These are phyloP conservation scores for Pterocles orientalis DNA, from an alignment of 2,113 vertebrate species.

Conservation along the genomic window DNA sequence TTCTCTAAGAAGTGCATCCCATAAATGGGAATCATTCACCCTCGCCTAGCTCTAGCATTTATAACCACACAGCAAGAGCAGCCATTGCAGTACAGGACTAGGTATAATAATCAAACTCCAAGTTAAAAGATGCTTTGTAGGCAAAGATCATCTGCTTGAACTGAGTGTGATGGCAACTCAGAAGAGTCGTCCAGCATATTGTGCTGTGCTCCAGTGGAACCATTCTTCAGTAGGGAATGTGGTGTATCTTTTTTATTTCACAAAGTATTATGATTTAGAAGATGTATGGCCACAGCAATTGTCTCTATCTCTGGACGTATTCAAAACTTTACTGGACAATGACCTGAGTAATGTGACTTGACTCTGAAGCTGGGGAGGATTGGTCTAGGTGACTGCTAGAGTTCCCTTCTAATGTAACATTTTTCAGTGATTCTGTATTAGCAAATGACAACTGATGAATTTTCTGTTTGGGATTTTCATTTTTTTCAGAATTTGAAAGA, in stretches of 20 bases:
- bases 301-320: background rate
- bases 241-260: background rate
- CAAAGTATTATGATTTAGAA: background rate
- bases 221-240: background rate
- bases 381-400: background rate
- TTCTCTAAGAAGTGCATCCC: background rate
- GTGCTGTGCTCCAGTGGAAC: background rate
- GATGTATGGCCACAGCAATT: background rate
- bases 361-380: background rate
- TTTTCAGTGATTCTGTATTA: background rate
- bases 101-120: background rate
- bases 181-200: accelerated
- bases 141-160: background rate
- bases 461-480: background rate
- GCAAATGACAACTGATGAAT: background rate
- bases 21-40: background rate
- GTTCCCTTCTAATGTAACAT: background rate
- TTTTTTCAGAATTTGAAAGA: background rate
- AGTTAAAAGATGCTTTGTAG: background rate
- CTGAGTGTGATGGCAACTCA: background rate
- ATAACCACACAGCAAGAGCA: background rate
- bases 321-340: background rate
- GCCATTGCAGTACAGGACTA: background rate
- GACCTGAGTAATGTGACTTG: background rate
- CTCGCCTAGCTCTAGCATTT: background rate